phyloP scores from a whole-genome alignment of 2,113 vertebrate species.

The Phylloscopus trochilus region DNA sequence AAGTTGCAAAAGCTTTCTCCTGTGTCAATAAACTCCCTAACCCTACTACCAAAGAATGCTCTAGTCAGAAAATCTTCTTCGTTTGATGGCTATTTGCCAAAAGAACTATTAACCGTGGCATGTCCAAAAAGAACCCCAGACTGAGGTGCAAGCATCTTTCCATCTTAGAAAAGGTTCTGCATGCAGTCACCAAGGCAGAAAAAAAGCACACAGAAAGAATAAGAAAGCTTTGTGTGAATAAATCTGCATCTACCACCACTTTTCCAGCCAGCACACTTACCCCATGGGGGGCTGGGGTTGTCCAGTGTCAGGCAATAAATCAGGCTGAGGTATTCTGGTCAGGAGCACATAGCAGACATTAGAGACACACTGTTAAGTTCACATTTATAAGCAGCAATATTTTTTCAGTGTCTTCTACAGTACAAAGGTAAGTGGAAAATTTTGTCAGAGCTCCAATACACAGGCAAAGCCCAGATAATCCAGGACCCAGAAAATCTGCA shows the following conservation, averaged over 20 bases:
- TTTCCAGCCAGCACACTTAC: neutral
- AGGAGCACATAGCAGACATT: neutral
- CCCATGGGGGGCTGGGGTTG: rapidly evolving
- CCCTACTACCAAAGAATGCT: neutral
- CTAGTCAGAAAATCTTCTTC: neutral
- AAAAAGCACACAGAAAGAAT: neutral
- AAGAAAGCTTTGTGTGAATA: neutral
- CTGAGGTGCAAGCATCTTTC: neutral
- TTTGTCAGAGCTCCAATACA: neutral
- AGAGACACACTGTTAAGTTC: neutral
- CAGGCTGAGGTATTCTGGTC: neutral
- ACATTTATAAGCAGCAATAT: neutral
- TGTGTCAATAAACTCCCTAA: neutral
- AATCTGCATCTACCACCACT: neutral
- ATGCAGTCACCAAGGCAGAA: neutral
- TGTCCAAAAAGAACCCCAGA: neutral
- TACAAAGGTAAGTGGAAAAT: neutral
- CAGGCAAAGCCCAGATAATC: conserved; percentile 31
- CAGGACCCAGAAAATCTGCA: neutral
- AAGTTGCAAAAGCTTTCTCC: neutral
- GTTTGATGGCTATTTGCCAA: neutral
- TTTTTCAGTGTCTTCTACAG: neutral
- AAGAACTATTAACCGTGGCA: neutral
- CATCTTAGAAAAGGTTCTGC: neutral
- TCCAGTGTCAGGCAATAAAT: neutral